phyloP scores from a whole-genome alignment of 2,113 vertebrate species.

The Mus musculus region DNA sequence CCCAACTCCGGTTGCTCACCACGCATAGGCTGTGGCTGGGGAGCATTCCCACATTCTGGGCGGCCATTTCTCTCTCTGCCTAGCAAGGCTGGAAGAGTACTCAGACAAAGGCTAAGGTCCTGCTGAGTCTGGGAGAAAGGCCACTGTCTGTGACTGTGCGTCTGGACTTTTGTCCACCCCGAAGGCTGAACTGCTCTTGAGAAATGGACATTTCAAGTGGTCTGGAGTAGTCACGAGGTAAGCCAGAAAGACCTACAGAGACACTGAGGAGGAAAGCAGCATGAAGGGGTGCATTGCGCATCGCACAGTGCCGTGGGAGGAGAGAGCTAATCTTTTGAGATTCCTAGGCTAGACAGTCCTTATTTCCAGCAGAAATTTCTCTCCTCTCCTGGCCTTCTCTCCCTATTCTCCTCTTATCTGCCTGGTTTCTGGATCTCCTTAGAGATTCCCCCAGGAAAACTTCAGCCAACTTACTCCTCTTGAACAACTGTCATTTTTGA shows the following conservation, averaged over 20 bases:
- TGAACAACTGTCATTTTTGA: conserved; percentile 68
- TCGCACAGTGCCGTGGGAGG: not conserved
- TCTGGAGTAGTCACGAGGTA: not conserved
- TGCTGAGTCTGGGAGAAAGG: not conserved
- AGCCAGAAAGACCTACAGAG: not conserved
- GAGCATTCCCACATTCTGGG: not conserved
- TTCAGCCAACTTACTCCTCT: conserved; percentile 40
- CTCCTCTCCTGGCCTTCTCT: not conserved
- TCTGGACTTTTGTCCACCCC: not conserved
- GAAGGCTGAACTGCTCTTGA: not conserved
- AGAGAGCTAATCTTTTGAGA: not conserved
- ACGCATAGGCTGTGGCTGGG: not conserved
- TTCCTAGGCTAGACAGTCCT: not conserved
- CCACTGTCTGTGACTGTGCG: not conserved
- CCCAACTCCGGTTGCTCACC: not conserved
- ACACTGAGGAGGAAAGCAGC: not conserved
- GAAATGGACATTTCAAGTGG: not conserved
- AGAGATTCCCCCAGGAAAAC: conserved; percentile 21
- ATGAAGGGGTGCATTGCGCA: not conserved
- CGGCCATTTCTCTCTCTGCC: conserved; percentile 11
- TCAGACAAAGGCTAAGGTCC: not conserved
- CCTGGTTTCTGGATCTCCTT: conserved; percentile 38
- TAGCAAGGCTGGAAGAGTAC: not conserved
- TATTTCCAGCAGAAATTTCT: not conserved
- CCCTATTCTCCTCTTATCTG: not conserved